A percentile compares a stretch with the other conserved stretches of the same genome.
Conservation (phyloP, 2,113 vertebrate species). For the Otus sunia region DNA sequence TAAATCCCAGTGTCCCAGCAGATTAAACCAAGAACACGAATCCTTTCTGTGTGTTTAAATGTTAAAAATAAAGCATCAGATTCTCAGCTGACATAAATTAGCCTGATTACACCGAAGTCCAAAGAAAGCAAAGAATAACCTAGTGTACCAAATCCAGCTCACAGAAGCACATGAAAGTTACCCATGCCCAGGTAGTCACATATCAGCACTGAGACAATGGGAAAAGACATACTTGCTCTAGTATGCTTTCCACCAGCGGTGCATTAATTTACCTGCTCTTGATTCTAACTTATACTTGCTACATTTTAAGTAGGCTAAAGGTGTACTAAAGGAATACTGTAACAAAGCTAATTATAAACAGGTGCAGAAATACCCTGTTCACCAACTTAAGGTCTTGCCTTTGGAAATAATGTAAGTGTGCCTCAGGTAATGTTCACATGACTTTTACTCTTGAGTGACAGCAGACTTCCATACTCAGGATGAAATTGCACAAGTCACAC, state of each 20-base stretch:
- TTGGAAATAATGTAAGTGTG: too few species aligned
- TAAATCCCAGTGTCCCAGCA: background rate
- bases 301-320: background rate
- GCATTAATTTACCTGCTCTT: background rate
- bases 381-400: too few species aligned
- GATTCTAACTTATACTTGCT: background rate
- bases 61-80: background rate
- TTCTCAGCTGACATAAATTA: background rate
- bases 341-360: background rate
- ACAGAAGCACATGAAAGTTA: background rate
- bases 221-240: background rate
- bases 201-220: background rate
- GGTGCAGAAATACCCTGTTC: background rate
- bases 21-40: background rate
- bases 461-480: background rate
- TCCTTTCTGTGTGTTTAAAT: background rate
- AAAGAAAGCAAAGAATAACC: background rate
- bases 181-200: accelerated
- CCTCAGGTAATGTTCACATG: background rate
- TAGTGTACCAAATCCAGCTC: background rate
- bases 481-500: background rate
- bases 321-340: background rate
- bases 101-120: background rate
- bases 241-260: background rate
- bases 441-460: background rate